phyloP scores from a whole-genome alignment of 2,888 invertebrate species.

The Empis livida region DNA sequence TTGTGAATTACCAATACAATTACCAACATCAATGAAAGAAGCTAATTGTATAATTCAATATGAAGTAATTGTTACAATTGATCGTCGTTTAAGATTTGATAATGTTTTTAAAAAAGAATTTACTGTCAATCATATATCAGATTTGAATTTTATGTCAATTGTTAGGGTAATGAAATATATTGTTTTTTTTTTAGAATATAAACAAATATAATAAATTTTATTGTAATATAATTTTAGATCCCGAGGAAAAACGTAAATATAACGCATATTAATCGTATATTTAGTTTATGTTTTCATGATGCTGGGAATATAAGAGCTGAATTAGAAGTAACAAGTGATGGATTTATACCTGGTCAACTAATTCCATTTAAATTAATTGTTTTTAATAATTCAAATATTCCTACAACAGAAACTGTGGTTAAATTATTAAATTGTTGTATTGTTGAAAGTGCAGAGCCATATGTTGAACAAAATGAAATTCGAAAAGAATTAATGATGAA shows the following conservation, averaged over 20 bases:
- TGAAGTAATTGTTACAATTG: conserved; percentile 56
- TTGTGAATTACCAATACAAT: conserved; percentile 33
- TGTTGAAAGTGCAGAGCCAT: no score
- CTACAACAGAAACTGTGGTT: no score
- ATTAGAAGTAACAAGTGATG: no score
- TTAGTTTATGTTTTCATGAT: no score
- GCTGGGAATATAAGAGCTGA: neutral
- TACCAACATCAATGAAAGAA: conserved; percentile 62
- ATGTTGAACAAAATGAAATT: no score
- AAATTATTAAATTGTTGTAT: no score
- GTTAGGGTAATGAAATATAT: conserved; percentile 39
- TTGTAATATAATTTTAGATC: neutral
- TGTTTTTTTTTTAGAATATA: neutral
- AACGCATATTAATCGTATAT: no score
- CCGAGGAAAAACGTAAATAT: neutral
- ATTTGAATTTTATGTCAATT: conserved; percentile 54
- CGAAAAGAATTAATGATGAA: no score
- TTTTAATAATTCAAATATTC: no score
- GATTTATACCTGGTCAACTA: no score
- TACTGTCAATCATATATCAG: conserved; percentile 57
- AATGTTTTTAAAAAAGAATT: conserved; percentile 59
- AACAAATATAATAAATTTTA: neutral
- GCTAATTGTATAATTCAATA: conserved; percentile 56
- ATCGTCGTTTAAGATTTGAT: conserved; percentile 73
- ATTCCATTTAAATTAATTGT: no score